Evolutionary conservation across 2,113 vertebrate genomes (phyloP).

Genomic region (Macquaria ambigua): DNA sequence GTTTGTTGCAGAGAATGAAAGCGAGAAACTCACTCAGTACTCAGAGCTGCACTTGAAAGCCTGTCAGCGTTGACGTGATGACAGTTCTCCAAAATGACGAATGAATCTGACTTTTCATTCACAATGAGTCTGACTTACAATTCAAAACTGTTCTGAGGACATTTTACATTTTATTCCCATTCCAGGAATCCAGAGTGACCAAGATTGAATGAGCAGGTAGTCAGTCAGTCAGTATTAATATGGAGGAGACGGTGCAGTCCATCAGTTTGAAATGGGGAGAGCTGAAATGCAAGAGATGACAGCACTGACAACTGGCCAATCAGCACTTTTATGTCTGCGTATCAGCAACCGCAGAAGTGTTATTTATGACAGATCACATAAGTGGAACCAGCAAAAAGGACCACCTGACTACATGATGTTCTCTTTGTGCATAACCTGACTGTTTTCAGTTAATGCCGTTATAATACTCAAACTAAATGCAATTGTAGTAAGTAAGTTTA

Average conservation of each 20-base stretch:
- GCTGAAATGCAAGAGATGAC: slow-evolving; percentile 41
- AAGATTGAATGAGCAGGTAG: slow-evolving; percentile 42
- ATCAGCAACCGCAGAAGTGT: slow-evolving; percentile 22
- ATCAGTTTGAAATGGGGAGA: slow-evolving; percentile 40
- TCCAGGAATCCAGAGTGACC: slow-evolving; percentile 26
- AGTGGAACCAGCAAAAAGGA: slow-evolving; percentile 2
- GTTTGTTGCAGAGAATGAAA: slow-evolving; percentile 7
- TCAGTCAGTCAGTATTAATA: slow-evolving; percentile 43
- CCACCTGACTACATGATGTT: background rate
- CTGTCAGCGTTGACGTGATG: slow-evolving; percentile 43
- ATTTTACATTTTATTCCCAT: slow-evolving; percentile 42
- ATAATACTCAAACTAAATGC: background rate
- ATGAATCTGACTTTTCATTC: slow-evolving; percentile 50
- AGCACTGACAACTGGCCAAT: slow-evolving; percentile 42
- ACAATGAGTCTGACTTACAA: slow-evolving; percentile 36
- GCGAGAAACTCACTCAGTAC: background rate
- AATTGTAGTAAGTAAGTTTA: background rate
- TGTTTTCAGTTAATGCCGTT: background rate
- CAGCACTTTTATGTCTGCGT: slow-evolving; percentile 38
- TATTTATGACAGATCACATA: slow-evolving; percentile 23
- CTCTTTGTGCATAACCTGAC: background rate
- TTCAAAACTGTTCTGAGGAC: slow-evolving; percentile 33
- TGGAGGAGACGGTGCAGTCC: slow-evolving; percentile 22
- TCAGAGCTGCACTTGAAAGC: slow-evolving; percentile 23
- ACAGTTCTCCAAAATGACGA: slow-evolving; percentile 43